A percentile compares a stretch with the other conserved stretches of the same genome.
These are phyloP conservation scores for Pammene fasciana DNA, from an alignment of 2,888 invertebrate species.

Conservation along the genomic window DNA sequence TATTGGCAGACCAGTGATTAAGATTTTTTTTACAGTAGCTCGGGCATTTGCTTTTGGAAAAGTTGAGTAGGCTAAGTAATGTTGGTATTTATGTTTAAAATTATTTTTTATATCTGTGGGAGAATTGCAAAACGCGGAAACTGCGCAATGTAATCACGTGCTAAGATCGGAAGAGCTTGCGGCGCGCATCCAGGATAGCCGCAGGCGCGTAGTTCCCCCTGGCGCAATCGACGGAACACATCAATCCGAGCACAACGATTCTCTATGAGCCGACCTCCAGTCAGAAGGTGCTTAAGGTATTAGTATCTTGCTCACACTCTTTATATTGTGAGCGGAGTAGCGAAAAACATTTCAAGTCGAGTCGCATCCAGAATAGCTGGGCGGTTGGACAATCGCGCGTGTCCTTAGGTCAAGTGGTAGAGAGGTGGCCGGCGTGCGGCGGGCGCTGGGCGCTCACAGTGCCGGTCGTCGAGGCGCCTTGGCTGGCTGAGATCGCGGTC, in stretches of 20 bases:
- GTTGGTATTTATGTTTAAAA: no score
- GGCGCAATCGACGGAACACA: slow-evolving; percentile 45
- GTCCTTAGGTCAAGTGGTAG: slow-evolving; percentile 57
- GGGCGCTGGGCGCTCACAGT: slow-evolving; percentile 59
- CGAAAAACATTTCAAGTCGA: slow-evolving; percentile 23
- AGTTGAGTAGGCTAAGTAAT: no score
- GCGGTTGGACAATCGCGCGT: slow-evolving; percentile 62
- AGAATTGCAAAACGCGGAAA: slow-evolving; percentile 33
- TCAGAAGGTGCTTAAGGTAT: slow-evolving; percentile 19
- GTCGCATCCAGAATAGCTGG: slow-evolving; percentile 54
- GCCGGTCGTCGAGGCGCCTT: slow-evolving; percentile 69
- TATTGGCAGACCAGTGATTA: no score
- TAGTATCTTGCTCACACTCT: slow-evolving; percentile 43
- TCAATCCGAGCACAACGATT: slow-evolving; percentile 30
- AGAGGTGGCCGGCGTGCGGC: slow-evolving; percentile 42
- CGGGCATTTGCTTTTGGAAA: no score
- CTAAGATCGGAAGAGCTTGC: slow-evolving; percentile 42
- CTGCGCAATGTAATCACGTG: slow-evolving; percentile 44
- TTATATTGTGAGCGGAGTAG: slow-evolving; percentile 33
- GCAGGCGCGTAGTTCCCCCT: slow-evolving; percentile 41
- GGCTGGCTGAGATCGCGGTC: slow-evolving; percentile 67
- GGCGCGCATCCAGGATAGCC: slow-evolving; percentile 46
- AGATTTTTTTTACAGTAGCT: no score
- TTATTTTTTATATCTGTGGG: background rate
- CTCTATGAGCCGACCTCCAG: slow-evolving; percentile 22